A percentile compares a stretch with the other conserved stretches of the same genome.
Evolutionary conservation across 2,888 invertebrate genomes (phyloP).

Genomic region (Augochlorella aurata): DNA sequence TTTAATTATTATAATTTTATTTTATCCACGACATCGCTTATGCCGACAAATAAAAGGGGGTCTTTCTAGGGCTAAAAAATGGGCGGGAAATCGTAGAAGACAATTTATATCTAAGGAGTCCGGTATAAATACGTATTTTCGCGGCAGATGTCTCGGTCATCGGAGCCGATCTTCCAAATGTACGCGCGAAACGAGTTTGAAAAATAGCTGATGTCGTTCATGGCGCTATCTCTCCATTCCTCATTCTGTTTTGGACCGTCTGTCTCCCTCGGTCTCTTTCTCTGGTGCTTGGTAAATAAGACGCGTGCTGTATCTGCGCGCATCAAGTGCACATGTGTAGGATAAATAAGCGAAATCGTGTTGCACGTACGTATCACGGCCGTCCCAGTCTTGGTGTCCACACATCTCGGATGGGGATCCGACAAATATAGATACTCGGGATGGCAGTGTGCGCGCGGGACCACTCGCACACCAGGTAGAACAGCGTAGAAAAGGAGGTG

Average conservation of each 20-base stretch:
- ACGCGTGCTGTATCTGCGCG: slow-evolving; percentile 53
- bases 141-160: slow-evolving; percentile 32
- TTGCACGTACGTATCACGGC: slow-evolving; percentile 19
- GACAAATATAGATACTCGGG: slow-evolving; percentile 41
- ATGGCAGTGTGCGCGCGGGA: slow-evolving; percentile 12
- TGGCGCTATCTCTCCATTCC: slow-evolving; percentile 46
- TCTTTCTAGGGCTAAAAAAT: not conserved
- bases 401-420: slow-evolving; percentile 33
- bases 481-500: slow-evolving; percentile 34
- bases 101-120: not conserved
- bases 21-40: no score
- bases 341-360: slow-evolving; percentile 59
- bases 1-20: no score
- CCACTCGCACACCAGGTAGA: slow-evolving; percentile 40
- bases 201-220: slow-evolving; percentile 57
- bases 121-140: slow-evolving; percentile 6
- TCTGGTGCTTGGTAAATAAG: slow-evolving; percentile 55
- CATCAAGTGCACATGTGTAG: slow-evolving; percentile 43
- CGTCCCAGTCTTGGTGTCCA: slow-evolving; percentile 38
- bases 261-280: slow-evolving; percentile 8
- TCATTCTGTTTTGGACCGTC: slow-evolving; percentile 16
- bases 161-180: slow-evolving; percentile 32
- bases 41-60: no score
- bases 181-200: slow-evolving; percentile 41
- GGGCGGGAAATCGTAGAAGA: not conserved